These are phyloP conservation scores for Coendou prehensilis DNA, from an alignment of 2,797 vertebrate genomes.

Conservation along the genomic window DNA sequence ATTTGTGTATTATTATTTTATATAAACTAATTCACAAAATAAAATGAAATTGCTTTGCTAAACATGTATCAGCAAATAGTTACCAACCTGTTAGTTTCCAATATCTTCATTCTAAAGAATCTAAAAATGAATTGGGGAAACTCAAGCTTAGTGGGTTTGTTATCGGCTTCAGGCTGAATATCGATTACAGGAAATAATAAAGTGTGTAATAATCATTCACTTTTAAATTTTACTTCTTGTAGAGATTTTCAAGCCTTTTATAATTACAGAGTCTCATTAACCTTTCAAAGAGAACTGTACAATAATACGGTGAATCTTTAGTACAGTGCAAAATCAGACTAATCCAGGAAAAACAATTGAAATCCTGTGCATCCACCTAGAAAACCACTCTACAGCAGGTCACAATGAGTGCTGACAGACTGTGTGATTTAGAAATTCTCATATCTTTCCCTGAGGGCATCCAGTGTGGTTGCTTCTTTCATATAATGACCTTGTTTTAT, in stretches of 20 bases:
- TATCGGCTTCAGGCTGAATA: slow-evolving; percentile 31
- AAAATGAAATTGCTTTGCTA: not conserved
- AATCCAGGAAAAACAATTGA: not conserved
- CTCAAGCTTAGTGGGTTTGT: not conserved
- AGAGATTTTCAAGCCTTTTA: slow-evolving; percentile 22
- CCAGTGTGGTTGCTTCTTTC: not conserved
- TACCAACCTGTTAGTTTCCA: slow-evolving; percentile 8
- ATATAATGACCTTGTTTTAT: not conserved
- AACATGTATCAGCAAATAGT: not conserved
- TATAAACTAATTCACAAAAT: not conserved
- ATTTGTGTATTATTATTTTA: not conserved
- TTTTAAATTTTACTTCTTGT: not conserved
- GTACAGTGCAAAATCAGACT: not conserved
- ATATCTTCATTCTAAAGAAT: not conserved
- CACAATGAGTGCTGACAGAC: rapidly evolving
- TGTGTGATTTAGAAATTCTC: too few relatives aligned
- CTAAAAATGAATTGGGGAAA: not conserved
- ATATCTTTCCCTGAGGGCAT: not conserved
- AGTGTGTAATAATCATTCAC: not conserved
- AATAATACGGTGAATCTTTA: not conserved
- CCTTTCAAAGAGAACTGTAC: not conserved
- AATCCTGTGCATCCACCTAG: not conserved
- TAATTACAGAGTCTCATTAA: not conserved
- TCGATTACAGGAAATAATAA: not conserved
- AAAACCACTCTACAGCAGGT: not conserved